Percentiles rank a stretch among this genome's conserved stretches.
Conservation (phyloP, 2,113 vertebrate genomes). For the Murina feae region DNA sequence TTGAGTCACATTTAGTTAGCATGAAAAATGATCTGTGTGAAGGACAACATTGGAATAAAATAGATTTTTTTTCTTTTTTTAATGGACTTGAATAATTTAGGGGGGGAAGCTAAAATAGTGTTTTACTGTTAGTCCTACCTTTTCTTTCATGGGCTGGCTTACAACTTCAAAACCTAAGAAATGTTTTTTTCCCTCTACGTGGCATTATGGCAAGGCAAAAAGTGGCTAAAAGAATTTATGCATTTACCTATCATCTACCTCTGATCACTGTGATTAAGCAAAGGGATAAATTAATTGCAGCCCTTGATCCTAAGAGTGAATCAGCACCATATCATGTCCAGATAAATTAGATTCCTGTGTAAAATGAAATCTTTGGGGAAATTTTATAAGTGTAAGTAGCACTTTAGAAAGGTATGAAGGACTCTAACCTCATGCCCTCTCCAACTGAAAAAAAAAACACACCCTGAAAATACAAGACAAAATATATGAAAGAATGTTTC, state of each 20-base stretch:
- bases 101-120: background rate
- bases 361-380: background rate
- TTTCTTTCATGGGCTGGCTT: background rate
- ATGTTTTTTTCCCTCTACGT: background rate
- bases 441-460: background rate
- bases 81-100: background rate
- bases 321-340: background rate
- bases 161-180: background rate
- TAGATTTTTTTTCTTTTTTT: background rate
- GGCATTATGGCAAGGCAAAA: background rate
- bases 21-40: conserved; percentile 34
- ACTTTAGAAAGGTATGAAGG: background rate
- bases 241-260: background rate
- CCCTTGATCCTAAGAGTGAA: background rate
- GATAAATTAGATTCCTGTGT: background rate
- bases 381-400: background rate
- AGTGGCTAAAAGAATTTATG: background rate
- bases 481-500: background rate
- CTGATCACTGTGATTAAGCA: background rate
- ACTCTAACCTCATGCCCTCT: background rate
- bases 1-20: background rate
- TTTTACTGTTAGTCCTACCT: background rate
- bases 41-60: background rate
- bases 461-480: background rate
- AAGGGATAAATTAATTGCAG: background rate